Percentiles rank a stretch among this genome's conserved stretches.
Evolutionary conservation across 1,140 invertebrate species (phyloP).

Genomic region (Stegodyphus dumicola): DNA sequence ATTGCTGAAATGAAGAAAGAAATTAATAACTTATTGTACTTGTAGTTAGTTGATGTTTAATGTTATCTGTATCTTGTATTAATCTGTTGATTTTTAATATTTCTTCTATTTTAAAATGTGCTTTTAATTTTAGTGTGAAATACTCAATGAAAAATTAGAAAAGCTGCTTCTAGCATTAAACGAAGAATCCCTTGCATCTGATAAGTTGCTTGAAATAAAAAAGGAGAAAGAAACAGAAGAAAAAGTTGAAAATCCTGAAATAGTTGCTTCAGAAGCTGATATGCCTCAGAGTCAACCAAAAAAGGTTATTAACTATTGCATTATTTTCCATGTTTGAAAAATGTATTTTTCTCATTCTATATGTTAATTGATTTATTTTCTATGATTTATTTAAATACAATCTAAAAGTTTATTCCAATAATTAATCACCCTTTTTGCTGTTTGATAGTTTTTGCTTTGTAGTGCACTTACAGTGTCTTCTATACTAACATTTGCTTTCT

Average conservation of each 20-base stretch:
- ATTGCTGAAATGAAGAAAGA: too few relatives aligned
- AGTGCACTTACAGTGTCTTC: too few relatives aligned
- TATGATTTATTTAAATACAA: too few relatives aligned
- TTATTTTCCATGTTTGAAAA: neutral
- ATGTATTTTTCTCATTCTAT: neutral
- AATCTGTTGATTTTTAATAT: too few relatives aligned
- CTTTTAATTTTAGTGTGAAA: constrained; percentile 71
- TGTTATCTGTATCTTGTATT: too few relatives aligned
- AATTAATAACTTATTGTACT: too few relatives aligned
- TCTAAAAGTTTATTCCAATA: too few relatives aligned
- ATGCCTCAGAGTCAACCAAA: constrained; percentile 17
- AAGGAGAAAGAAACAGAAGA: constrained; percentile 62
- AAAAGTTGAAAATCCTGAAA: constrained; percentile 10
- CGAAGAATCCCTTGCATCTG: constrained; percentile 71
- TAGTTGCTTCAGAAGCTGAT: neutral
- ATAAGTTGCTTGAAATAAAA: constrained; percentile 33
- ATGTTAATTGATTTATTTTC: too few relatives aligned
- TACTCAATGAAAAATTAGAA: constrained; percentile 82
- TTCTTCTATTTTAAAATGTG: neutral
- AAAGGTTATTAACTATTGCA: constrained; percentile 26
- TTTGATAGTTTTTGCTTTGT: too few relatives aligned
- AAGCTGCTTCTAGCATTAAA: constrained; percentile 79
- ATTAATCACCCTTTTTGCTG: too few relatives aligned
- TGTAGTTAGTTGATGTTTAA: too few relatives aligned
- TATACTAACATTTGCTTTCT: too few relatives aligned